These are phyloP conservation scores for Diplodus sargus DNA, from an alignment of 2,797 vertebrate genomes.

Conservation along the genomic window DNA sequence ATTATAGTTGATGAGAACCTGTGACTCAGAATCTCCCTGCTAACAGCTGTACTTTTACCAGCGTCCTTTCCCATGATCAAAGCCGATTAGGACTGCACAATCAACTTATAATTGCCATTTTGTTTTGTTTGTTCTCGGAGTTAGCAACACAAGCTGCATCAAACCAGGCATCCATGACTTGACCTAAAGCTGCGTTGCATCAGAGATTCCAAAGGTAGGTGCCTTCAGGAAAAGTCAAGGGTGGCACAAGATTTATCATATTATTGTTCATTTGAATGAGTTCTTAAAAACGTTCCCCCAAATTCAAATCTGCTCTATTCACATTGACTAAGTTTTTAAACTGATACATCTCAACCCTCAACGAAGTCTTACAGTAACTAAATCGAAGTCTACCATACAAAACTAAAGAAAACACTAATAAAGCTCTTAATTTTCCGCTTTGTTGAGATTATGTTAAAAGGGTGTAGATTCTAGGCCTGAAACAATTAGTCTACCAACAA, in stretches of 20 bases:
- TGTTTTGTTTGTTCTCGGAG: not conserved
- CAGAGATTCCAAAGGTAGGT: not conserved
- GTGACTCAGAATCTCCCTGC: slow-evolving; percentile 24
- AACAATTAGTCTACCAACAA: too few species aligned
- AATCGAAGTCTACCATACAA: too few species aligned
- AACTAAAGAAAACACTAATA: too few species aligned
- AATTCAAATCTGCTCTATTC: not conserved
- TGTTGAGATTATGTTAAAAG: too few species aligned
- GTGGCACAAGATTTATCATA: not conserved
- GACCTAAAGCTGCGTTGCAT: not conserved
- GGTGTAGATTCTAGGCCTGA: too few species aligned
- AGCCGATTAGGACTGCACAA: not conserved
- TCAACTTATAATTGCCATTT: slow-evolving; percentile 10
- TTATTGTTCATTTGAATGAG: not conserved
- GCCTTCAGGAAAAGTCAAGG: not conserved
- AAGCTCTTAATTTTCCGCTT: too few species aligned
- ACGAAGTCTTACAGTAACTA: too few species aligned
- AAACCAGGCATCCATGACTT: not conserved
- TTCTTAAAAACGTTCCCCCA: not conserved
- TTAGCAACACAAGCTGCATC: not conserved
- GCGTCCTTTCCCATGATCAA: slow-evolving; percentile 46
- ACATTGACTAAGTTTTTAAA: too few species aligned
- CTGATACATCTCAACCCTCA: too few species aligned
- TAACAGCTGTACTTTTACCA: slow-evolving; percentile 54
- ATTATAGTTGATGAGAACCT: slow-evolving; percentile 23